Percentiles rank a stretch among this genome's conserved stretches.
Evolutionary conservation across 2,888 invertebrate genomes (phyloP).

Genomic region (Papilio demoleus): DNA sequence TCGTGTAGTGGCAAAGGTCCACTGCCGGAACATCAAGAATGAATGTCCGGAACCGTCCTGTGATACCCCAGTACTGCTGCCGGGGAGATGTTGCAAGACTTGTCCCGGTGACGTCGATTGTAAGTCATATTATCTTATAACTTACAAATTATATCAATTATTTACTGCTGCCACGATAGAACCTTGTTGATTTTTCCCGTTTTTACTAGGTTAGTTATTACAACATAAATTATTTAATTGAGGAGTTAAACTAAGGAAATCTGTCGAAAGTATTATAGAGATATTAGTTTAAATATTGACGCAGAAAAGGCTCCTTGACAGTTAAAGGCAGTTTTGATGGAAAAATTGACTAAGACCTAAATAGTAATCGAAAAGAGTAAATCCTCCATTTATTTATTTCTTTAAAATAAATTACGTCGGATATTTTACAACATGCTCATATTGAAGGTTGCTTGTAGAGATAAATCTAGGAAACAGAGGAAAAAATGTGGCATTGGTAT

Average conservation of each 20-base stretch:
- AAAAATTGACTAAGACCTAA: too few species aligned
- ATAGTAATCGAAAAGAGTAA: too few species aligned
- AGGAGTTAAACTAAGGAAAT: too few species aligned
- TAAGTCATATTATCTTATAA: slow-evolving; percentile 72
- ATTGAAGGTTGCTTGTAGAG: neutral
- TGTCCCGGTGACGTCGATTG: slow-evolving; percentile 91
- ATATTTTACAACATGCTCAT: neutral
- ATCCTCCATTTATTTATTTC: neutral
- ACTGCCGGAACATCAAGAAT: slow-evolving; percentile 95
- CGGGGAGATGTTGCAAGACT: slow-evolving; percentile 95
- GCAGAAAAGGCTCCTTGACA: too few species aligned
- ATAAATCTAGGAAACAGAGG: slow-evolving; percentile 6
- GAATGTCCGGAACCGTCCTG: slow-evolving; percentile 95
- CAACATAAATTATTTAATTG: too few species aligned
- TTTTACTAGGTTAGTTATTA: too few species aligned
- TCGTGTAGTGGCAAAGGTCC: slow-evolving; percentile 93
- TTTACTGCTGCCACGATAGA: neutral
- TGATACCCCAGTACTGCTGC: slow-evolving; percentile 91
- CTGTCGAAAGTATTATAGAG: too few species aligned
- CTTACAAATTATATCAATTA: slow-evolving; percentile 9
- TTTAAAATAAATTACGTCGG: neutral
- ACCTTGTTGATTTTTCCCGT: too few species aligned
- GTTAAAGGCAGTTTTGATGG: too few species aligned
- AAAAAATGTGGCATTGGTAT: slow-evolving; percentile 7
- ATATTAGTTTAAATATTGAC: too few species aligned